Evolutionary conservation across 2,797 vertebrate genomes (phyloP), one percentile per base, ranked within the genome.

Genomic region (Takifugu rubripes): DNA sequence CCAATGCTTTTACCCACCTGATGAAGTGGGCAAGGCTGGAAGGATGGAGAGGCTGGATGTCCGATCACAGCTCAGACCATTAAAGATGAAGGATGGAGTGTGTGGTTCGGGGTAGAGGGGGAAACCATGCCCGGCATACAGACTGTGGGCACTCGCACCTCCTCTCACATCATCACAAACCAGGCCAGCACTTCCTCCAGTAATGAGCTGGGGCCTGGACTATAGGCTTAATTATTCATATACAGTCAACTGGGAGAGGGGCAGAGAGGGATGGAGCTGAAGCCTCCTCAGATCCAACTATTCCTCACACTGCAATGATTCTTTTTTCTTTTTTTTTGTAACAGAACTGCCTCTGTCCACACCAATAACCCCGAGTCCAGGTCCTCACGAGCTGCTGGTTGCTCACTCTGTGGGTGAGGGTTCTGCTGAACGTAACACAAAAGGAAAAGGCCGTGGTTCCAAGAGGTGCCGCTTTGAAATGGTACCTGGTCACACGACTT

Each of bases 151-250:
- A 27, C 74, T 73, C 21, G 47, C 67, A 80, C 74, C 74, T 70
- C 75, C 76, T 69, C 82, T 82, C 79, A 63, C 76, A 78, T 82
- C 81, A 89, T 87, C 78, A 82, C 84, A 87, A 87, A 89, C 78
- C 81, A 77, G 81, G 76, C 79, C 84, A 84, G 90, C 85, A 87
- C 87, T 90, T 87, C 83, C 81, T 70, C 70, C 84, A 84, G 88
- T 91, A 93, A 93, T 92, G 90, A 93, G 90, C 84, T 61, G 73
- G 81, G 81, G 86, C 82, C 83, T 76, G 71, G 89, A 87, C 88
- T 85, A 84, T 59, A 50, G 74, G 89, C 88, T 93, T 89, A 92
- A 92, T 93, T 91, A 93, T 93, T 93, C 87, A 93, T 92, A 82
- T 52, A 49, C 61, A 87, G 87, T 89, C 90, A 85, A 83, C 84